These are phyloP conservation scores for Antheraea mylitta DNA, from an alignment of 1,140 invertebrate species.

Conservation along the genomic window DNA sequence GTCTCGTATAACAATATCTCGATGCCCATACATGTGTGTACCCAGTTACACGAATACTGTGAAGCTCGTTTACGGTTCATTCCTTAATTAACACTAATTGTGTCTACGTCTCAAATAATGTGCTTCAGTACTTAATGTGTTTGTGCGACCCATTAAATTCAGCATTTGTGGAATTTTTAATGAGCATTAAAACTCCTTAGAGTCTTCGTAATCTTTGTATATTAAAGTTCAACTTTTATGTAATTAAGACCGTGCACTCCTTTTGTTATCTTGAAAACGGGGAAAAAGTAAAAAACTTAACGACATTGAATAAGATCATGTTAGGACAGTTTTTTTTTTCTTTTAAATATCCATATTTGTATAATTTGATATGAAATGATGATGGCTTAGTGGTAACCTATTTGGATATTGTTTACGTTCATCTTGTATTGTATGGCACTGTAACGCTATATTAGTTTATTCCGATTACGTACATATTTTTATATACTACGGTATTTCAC, in stretches of 20 bases:
- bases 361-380: no score
- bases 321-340: no score
- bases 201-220: background rate
- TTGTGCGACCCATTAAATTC: slow-evolving; percentile 4
- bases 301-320: no score
- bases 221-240: background rate
- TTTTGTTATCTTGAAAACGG: background rate
- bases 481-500: no score
- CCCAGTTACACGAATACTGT: background rate
- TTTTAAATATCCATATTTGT: no score
- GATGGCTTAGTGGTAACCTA: no score
- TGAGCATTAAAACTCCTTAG: slow-evolving; percentile 6
- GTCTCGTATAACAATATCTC: slow-evolving; percentile 2
- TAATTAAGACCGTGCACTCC: background rate
- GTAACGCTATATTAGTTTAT: no score
- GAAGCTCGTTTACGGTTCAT: slow-evolving; percentile 8
- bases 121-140: background rate
- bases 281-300: background rate
- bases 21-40: background rate
- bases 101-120: background rate
- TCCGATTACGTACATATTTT: no score
- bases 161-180: slow-evolving; percentile 9
- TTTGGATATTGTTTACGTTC: no score
- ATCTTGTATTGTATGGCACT: no score
- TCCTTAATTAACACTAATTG: slow-evolving; percentile 21